Percentiles rank a stretch among this genome's conserved stretches.
These are phyloP conservation scores for Manacus vitellinus DNA, from an alignment of 2,113 vertebrate species.

Conservation along the genomic window DNA sequence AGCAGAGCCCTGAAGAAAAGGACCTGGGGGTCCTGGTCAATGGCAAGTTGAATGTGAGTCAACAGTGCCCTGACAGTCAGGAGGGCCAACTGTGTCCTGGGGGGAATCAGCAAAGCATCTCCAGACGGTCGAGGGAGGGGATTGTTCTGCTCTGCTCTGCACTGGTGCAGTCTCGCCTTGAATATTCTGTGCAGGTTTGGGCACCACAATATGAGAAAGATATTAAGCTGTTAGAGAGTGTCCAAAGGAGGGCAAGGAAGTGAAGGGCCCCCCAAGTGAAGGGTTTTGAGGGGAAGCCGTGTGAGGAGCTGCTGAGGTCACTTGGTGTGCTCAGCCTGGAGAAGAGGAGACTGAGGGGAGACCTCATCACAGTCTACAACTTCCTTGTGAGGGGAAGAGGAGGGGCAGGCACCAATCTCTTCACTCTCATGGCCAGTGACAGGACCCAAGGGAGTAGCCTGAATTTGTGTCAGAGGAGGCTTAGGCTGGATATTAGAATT, in stretches of 20 bases:
- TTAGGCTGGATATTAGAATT: neutral
- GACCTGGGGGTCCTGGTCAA: neutral
- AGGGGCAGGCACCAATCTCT: neutral
- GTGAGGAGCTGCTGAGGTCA: neutral
- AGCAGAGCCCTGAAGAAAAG: neutral
- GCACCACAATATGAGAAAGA: neutral
- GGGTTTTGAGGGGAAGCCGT: neutral
- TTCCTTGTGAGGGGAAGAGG: neutral
- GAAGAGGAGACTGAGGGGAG: neutral
- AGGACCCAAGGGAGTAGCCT: neutral
- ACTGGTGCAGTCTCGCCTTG: neutral
- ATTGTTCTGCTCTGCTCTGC: neutral
- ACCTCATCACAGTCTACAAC: neutral
- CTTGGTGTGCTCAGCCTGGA: neutral
- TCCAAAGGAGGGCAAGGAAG: neutral
- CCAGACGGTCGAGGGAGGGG: neutral
- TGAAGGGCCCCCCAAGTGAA: neutral
- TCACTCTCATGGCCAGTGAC: neutral
- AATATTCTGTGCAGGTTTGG: neutral
- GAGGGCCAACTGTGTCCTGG: neutral
- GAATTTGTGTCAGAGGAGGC: neutral
- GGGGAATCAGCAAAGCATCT: neutral
- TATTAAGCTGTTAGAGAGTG: neutral
- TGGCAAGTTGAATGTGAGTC: too few species aligned
- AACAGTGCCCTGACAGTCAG: neutral